Conservation (phyloP, 2,113 vertebrate genomes). For the Rhagologus leucostigma region DNA sequence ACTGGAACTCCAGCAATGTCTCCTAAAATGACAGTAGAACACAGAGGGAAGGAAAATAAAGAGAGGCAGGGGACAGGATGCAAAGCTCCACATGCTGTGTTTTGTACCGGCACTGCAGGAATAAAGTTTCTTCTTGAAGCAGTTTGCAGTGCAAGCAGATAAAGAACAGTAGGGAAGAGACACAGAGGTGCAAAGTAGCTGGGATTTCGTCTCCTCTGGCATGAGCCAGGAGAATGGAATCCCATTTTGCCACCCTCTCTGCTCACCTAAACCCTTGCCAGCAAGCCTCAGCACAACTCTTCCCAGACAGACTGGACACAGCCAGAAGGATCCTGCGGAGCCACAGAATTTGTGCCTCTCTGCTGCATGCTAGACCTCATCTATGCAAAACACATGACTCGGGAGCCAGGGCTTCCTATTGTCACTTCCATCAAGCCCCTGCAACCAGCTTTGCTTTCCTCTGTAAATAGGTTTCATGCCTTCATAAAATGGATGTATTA, state of each 20-base stretch:
- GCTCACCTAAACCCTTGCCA: neutral
- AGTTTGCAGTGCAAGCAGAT: neutral
- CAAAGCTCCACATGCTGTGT: neutral
- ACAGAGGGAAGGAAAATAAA: neutral
- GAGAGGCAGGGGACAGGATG: accelerated
- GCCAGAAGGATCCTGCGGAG: neutral
- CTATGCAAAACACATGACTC: neutral
- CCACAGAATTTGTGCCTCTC: neutral
- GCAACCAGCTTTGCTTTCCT: neutral
- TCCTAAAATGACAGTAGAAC: neutral
- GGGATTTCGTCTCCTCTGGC: neutral
- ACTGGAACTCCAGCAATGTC: neutral
- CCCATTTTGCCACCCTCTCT: neutral
- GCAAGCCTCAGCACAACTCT: neutral
- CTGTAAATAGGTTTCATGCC: neutral
- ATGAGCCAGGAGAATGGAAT: neutral
- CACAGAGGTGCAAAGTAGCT: neutral
- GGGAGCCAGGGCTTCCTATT: neutral
- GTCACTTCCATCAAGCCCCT: neutral
- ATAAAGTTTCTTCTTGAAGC: neutral
- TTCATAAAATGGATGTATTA: neutral
- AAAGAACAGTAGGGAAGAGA: neutral
- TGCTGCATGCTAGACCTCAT: neutral
- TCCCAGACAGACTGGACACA: accelerated
- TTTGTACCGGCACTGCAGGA: neutral